These are phyloP conservation scores for Manacus vitellinus DNA, from an alignment of 2,113 vertebrate genomes.

Conservation along the genomic window DNA sequence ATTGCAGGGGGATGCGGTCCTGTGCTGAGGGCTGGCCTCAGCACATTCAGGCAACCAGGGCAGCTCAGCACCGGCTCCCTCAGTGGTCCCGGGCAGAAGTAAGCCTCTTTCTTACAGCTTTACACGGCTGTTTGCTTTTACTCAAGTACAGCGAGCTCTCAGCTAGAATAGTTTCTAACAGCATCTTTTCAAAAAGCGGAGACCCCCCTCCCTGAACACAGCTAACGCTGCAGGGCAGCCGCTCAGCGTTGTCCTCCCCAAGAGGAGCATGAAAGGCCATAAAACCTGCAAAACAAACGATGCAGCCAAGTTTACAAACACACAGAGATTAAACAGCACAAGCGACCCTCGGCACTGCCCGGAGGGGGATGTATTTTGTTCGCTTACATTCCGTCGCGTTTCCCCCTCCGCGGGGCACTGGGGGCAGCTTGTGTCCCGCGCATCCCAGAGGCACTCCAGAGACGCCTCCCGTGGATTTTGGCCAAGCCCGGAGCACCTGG, in stretches of 20 bases:
- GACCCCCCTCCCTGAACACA: not conserved
- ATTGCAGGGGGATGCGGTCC: not conserved
- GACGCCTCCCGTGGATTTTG: not conserved
- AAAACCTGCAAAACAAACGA: constrained; percentile 1
- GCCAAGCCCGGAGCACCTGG: not conserved
- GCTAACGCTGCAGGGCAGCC: not conserved
- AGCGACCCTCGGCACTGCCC: not conserved
- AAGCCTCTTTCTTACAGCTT: not conserved
- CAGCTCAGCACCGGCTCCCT: not conserved
- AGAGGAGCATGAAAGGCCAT: not conserved
- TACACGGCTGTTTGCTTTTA: not conserved
- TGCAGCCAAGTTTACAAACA: not conserved
- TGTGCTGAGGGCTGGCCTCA: not conserved
- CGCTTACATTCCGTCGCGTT: not conserved
- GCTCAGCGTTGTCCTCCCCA: not conserved
- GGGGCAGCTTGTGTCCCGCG: not conserved
- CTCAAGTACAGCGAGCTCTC: not conserved
- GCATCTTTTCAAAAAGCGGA: not conserved
- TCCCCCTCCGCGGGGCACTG: not conserved
- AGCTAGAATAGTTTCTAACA: constrained; percentile 21
- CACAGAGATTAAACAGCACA: not conserved
- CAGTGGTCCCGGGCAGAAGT: not conserved
- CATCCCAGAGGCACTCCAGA: not conserved
- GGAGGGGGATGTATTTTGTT: not conserved
- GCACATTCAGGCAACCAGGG: not conserved